Conservation (phyloP, 2,113 vertebrate genomes). For the Misgurnus mizolepis region DNA sequence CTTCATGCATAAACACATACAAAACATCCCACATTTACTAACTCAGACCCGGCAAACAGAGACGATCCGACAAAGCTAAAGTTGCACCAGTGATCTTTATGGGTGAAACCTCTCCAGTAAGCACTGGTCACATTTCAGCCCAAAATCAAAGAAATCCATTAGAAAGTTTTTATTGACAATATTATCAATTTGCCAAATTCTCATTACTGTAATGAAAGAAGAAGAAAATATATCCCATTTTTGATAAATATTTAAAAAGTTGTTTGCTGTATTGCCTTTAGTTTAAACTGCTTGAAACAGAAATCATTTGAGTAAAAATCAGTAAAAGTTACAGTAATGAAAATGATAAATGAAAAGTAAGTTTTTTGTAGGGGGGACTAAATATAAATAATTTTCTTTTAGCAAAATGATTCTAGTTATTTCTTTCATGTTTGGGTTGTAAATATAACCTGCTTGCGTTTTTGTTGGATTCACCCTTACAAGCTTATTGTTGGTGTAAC, state of each 20-base stretch:
- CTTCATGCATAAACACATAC: conserved; percentile 25
- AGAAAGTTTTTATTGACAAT: not conserved
- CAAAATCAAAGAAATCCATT: not conserved
- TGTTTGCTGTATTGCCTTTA: conserved; percentile 3
- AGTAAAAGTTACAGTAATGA: too few species aligned
- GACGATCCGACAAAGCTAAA: not conserved
- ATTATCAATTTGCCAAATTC: not conserved
- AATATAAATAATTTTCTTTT: too few species aligned
- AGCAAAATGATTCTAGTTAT: not conserved
- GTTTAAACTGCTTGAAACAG: not conserved
- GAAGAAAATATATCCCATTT: not conserved
- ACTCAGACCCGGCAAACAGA: not conserved
- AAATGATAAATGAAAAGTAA: too few species aligned
- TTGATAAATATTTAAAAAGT: not conserved
- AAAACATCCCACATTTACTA: not conserved
- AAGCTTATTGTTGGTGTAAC: conserved; percentile 13
- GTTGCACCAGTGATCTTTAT: not conserved
- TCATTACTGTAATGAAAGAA: not conserved
- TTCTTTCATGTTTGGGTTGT: not conserved
- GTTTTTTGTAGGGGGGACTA: too few species aligned
- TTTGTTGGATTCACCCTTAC: not conserved
- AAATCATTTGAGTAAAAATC: too few species aligned
- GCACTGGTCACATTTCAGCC: not conserved
- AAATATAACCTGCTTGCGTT: not conserved
- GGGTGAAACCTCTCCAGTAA: not conserved